Evolutionary conservation across 92 coral and sea anemone species (phyloP), one percentile per base, ranked within the genome.

Genomic region (Diadumene lineata): DNA sequence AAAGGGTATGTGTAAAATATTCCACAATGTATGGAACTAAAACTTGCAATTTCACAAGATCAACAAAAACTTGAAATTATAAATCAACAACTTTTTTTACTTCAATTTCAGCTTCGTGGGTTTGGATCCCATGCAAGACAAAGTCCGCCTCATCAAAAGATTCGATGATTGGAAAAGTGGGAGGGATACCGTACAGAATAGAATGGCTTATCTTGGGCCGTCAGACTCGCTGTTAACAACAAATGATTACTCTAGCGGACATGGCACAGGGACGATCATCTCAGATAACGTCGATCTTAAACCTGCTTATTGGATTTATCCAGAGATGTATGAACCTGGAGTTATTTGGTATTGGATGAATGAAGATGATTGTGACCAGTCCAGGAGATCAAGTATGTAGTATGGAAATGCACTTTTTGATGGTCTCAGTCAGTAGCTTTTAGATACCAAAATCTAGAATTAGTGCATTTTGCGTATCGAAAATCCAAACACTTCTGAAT

Each of bases 321-420:
- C 79, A 32, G 70, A 31, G 16, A 77, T 76, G 91, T 46, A 79
- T 50, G 56, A 58, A 25, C 90, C 90, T 44, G 90, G 85, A 17
- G 74, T 85, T 50, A 80, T 85, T 25, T 85, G 90, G 90, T 86
- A 86, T 61, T 86, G 91, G 91, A 46, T 81, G 22, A 86, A 81
- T 28, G 91, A 86, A 29, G 84, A 77, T 38, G 87, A 86, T 64
- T 81, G 83, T 26, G 86, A 51, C 7, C 27, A 26, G 9, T 44
- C 38, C 19, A 74, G 86, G 50, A 76, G 24, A 17, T 80, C 87
- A 70, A 84, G 87, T 82, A n/a, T 16, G 48, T 38, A 38, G 7
- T 38, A 4, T 13, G 48, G 6, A 13, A 6, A 4, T 38, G 13
- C 48, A 38, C 48, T 13, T 10, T 7, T 10, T 18, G 68, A 22